Evolutionary conservation across 2,888 invertebrate genomes (phyloP), one percentile per base, ranked within the genome.

Genomic region (Mycalesis mineus): DNA sequence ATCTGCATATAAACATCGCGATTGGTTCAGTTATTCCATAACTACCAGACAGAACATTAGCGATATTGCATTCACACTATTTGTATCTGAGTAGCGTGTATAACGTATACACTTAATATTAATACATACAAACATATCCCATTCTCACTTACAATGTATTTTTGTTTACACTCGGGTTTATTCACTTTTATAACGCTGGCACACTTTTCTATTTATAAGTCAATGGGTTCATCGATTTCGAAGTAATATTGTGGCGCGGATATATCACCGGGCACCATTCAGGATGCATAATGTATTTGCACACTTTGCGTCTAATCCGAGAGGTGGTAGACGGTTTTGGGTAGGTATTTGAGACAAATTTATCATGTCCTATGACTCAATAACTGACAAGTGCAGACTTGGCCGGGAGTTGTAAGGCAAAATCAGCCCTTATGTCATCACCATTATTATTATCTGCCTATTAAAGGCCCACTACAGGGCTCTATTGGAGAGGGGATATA

Each of bases 271-370:
- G 17, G 31, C 13, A 42, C 31, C 42, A 33, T 31, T n/a, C 52
- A n/a, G 42, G 52, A 42, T 52, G 52, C 52, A 52, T 52, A 52
- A 52, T 52, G 42, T 52, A 52, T 52, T 36, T 31, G 17, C 14
- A 52, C 9, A 33, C 33, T 52, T 52, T 42, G 42, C 52, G 42
- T 52, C 33, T 42, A n/a, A n/a, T n/a, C n/a, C n/a, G n/a, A n/a
- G n/a, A n/a, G n/a, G n/a, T n/a, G n/a, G n/a, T n/a, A n/a, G n/a
- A n/a, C n/a, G n/a, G n/a, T n/a, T n/a, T n/a, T n/a, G n/a, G n/a
- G n/a, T n/a, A n/a, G n/a, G n/a, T n/a, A n/a, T n/a, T n/a, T n/a
- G n/a, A n/a, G n/a, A n/a, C n/a, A n/a, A n/a, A n/a, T n/a, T n/a
- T n/a, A n/a, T n/a, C n/a, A n/a, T n/a, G n/a, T n/a, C n/a, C n/a